These are phyloP conservation scores for Potorous gilbertii DNA, from an alignment of 2,797 vertebrate genomes.

Conservation along the genomic window DNA sequence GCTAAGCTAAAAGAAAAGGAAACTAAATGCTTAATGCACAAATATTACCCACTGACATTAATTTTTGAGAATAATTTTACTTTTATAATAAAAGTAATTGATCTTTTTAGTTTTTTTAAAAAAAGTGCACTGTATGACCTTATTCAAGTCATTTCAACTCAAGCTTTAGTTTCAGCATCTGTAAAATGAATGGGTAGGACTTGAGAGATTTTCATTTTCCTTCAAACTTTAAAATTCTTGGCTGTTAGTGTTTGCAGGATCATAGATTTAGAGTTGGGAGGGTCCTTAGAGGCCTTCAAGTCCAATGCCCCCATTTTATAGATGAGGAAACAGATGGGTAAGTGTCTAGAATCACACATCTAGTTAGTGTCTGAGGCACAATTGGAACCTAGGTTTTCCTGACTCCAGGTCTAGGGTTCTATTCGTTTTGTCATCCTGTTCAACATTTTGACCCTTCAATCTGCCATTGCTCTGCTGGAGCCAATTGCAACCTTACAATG, in stretches of 20 bases:
- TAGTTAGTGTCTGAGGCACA: neutral
- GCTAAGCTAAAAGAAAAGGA: slow-evolving; percentile 26
- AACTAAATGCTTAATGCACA: neutral
- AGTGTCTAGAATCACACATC: neutral
- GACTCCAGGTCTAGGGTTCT: neutral
- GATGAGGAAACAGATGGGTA: neutral
- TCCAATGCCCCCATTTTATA: neutral
- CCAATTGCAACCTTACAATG: neutral
- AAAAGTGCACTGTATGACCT: neutral
- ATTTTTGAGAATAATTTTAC: slow-evolving; percentile 5
- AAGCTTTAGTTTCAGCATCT: neutral
- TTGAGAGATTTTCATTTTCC: neutral
- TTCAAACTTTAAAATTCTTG: neutral
- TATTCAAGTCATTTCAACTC: neutral
- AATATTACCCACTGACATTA: neutral
- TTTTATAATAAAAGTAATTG: slow-evolving; percentile 31
- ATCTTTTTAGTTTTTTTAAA: neutral
- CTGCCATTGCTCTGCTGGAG: neutral
- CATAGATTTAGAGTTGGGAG: neutral
- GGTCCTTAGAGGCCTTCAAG: neutral
- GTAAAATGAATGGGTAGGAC: neutral
- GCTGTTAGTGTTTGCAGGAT: neutral
- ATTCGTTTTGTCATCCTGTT: neutral
- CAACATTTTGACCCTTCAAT: neutral
- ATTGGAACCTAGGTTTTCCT: neutral